phyloP scores from a whole-genome alignment of 1,140 invertebrate genomes.

The Rhagoletis zephyria region DNA sequence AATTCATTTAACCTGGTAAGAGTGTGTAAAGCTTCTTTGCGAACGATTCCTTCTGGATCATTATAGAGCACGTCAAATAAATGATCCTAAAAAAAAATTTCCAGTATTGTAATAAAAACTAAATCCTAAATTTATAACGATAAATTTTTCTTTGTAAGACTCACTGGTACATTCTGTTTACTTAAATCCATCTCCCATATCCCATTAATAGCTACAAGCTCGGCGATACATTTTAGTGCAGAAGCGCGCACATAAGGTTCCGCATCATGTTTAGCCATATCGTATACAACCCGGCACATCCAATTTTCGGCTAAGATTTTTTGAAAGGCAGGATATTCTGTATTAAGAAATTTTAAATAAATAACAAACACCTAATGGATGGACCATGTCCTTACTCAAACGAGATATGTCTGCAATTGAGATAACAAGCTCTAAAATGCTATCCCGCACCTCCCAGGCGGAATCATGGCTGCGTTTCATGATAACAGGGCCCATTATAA shows the following conservation, averaged over 20 bases:
- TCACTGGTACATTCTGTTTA: conserved; percentile 78
- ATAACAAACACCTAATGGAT: not conserved
- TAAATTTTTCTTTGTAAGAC: conserved; percentile 57
- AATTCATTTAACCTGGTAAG: conserved; percentile 80
- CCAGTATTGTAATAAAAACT: not conserved
- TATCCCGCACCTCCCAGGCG: conserved; percentile 84
- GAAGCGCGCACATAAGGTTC: conserved; percentile 84
- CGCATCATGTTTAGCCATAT: conserved; percentile 79
- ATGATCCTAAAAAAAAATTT: conserved; percentile 77
- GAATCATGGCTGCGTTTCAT: conserved; percentile 81
- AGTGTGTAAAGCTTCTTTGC: conserved; percentile 80
- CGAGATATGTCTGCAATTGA: conserved; percentile 80
- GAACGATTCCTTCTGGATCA: conserved; percentile 83
- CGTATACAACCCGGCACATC: conserved; percentile 78
- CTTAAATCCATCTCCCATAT: conserved; percentile 80
- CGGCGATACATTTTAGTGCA: conserved; percentile 80
- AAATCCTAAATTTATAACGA: no score
- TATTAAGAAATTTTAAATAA: conserved; percentile 61
- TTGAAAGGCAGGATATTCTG: conserved; percentile 86
- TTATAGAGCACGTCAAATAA: conserved; percentile 77
- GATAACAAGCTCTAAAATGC: conserved; percentile 80
- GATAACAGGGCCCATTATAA: conserved; percentile 79
- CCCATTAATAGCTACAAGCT: conserved; percentile 78
- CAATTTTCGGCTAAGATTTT: conserved; percentile 79
- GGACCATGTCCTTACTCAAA: conserved; percentile 76